Evolutionary conservation across 2,888 invertebrate species (phyloP), one percentile per base, ranked within the genome.

Genomic region (Chrysopilus asiliformis): DNA sequence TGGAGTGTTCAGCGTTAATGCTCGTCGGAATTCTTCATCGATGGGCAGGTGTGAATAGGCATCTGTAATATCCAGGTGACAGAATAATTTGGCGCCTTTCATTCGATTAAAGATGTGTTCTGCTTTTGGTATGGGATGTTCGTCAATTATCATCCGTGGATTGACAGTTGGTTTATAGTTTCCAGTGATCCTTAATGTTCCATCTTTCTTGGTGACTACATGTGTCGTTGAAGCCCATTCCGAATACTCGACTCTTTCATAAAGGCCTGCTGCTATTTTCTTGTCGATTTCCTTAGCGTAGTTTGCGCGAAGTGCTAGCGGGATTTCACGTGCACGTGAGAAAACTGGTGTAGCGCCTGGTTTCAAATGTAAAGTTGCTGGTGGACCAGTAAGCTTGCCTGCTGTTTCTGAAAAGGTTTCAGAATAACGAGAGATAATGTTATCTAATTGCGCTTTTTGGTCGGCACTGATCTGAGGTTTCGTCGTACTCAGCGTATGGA

Each of bases 191-290:
- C 39, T 38, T 12, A 41, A 18, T 25, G 34, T 38, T 12, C 41
- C 41, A 29, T 17, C 24, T 17, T 40, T 38, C 27, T 41, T 41
- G 2, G 31, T 29, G 6, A 41, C 38, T 4, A 34, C 25, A 24
- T 41, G 41, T 12, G 36, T 39, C 7, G 34, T 43, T 17, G 43
- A 43, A 8, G 40, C 36, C 43, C 40, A n/a, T n/a, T n/a, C n/a
- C n/a, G n/a, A n/a, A n/a, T n/a, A n/a, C n/a, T n/a, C n/a, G n/a
- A n/a, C n/a, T 40, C n/a, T n/a, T n/a, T n/a, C n/a, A n/a, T n/a
- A n/a, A n/a, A n/a, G n/a, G n/a, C n/a, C n/a, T n/a, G n/a, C n/a
- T n/a, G n/a, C n/a, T n/a, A 26, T 7, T 7, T 22, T 10, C 9
- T 10, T 8, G 7, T 8, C n/a, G n/a, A n/a, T n/a, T n/a, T n/a